A percentile compares a stretch with the other conserved stretches of the same genome.
phyloP scores from a whole-genome alignment of 2,113 vertebrate genomes.

The Bolborhynchus lineola region DNA sequence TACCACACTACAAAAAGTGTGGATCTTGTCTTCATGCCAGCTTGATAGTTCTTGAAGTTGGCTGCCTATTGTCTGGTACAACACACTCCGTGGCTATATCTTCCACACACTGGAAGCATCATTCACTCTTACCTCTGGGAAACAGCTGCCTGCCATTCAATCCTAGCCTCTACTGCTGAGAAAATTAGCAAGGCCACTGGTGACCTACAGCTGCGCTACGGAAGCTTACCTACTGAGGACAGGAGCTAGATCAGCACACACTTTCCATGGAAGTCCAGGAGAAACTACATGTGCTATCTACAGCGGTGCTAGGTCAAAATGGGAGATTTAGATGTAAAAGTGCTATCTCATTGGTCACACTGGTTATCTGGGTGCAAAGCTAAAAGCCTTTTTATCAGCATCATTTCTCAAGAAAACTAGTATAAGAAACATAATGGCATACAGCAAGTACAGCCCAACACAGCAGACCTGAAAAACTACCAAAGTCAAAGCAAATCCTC shows the following conservation, averaged over 20 bases:
- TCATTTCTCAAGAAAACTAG: background rate
- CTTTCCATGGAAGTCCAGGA: background rate
- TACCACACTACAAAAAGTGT: background rate
- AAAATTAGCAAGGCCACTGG: background rate
- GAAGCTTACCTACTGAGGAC: background rate
- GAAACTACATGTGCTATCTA: background rate
- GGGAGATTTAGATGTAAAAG: background rate
- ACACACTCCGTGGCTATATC: background rate
- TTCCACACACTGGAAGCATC: background rate
- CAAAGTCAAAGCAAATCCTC: constrained; percentile 4
- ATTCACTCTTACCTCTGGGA: background rate
- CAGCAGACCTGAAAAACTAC: background rate
- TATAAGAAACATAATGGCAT: background rate
- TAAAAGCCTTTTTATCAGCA: background rate
- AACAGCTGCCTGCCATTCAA: background rate
- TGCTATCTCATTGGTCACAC: background rate
- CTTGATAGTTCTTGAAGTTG: background rate
- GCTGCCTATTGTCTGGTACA: background rate
- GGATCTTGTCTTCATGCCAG: background rate
- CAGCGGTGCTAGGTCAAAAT: background rate
- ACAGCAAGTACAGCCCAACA: background rate
- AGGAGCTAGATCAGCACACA: background rate
- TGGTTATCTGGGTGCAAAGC: background rate
- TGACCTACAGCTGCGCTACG: background rate
- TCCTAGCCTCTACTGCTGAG: background rate